A percentile compares a stretch with the other conserved stretches of the same genome.
These are phyloP conservation scores for Allacma fusca DNA, from an alignment of 2,888 invertebrate genomes.

Conservation along the genomic window DNA sequence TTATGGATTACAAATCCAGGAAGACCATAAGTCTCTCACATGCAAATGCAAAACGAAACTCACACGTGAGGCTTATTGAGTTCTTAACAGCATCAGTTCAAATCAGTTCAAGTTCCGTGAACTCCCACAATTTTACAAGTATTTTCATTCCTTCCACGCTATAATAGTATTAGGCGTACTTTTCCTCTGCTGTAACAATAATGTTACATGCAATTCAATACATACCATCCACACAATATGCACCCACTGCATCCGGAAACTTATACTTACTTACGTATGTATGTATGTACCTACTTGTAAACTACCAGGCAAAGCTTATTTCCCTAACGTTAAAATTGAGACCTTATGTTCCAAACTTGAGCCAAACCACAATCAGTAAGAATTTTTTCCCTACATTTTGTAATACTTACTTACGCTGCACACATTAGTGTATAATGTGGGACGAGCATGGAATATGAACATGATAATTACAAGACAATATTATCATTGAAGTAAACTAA, in stretches of 20 bases:
- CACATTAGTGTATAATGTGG: background rate
- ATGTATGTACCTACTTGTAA: no score
- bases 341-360: no score
- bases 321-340: no score
- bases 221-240: no score
- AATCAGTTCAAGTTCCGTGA: slow-evolving; percentile 10
- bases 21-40: slow-evolving; percentile 4
- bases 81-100: background rate
- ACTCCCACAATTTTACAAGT: slow-evolving; percentile 2
- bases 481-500: slow-evolving; percentile 8
- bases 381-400: no score
- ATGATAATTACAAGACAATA: background rate
- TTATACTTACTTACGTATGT: no score
- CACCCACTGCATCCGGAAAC: no score
- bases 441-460: slow-evolving; percentile 1
- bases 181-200: background rate
- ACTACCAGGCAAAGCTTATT: no score
- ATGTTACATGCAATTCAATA: no score
- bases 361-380: no score
- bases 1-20: background rate
- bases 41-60: slow-evolving; percentile 12
- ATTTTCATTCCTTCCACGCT: background rate
- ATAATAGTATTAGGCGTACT: background rate
- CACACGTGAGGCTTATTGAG: slow-evolving; percentile 8
- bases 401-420: background rate